These are phyloP conservation scores for Sitta carolinensis DNA, from an alignment of 2,797 vertebrate species.

Conservation along the genomic window DNA sequence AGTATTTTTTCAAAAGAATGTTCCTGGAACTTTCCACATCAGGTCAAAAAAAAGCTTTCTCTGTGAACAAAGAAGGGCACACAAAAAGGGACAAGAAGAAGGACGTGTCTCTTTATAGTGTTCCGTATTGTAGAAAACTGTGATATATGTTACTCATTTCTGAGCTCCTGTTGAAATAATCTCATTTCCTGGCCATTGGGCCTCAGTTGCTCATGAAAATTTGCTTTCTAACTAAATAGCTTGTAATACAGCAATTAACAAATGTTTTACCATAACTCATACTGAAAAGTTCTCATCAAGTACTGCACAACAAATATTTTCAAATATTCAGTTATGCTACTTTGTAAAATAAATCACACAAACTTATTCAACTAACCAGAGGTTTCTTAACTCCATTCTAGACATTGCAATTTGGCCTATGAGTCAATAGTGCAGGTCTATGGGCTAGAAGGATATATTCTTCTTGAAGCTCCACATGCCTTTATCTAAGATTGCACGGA, in stretches of 20 bases:
- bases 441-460: not conserved
- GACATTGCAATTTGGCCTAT: not conserved
- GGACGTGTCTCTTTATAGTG: not conserved
- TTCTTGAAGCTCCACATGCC: not conserved
- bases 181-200: not conserved
- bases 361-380: not conserved
- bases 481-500: not conserved
- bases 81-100: not conserved
- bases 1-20: not conserved
- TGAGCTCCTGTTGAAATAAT: not conserved
- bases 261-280: not conserved
- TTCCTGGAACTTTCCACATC: not conserved
- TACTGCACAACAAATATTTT: not conserved
- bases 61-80: not conserved
- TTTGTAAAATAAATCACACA: not conserved
- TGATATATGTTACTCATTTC: not conserved
- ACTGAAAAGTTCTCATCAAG: not conserved
- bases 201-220: not conserved
- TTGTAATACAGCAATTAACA: not conserved
- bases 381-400: not conserved
- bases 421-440: not conserved
- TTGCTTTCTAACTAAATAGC: not conserved
- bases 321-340: not conserved
- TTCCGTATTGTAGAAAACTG: not conserved
- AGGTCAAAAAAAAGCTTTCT: not conserved